Evolutionary conservation across 2,797 vertebrate genomes (phyloP).

Genomic region (Tiaroga cobitis): DNA sequence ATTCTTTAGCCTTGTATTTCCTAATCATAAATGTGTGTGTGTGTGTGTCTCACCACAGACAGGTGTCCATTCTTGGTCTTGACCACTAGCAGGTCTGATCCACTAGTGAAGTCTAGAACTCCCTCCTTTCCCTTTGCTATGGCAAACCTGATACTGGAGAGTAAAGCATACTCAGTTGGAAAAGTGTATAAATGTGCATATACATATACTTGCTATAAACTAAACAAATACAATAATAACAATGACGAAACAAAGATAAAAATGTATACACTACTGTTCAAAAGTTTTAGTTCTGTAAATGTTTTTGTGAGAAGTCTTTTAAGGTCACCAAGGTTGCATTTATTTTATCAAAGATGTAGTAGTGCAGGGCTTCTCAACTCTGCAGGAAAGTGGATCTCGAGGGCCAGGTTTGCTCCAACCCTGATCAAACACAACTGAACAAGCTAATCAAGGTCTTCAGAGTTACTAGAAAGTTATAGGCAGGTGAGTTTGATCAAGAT

Average conservation of each 20-base stretch:
- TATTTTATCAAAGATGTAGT: background rate
- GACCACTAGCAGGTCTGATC: slow-evolving; percentile 89
- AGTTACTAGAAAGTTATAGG: background rate
- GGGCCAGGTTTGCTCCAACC: background rate
- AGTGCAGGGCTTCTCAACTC: too few relatives aligned
- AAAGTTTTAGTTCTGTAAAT: background rate
- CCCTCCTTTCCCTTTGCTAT: slow-evolving; percentile 91
- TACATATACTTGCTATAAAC: background rate
- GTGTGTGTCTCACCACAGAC: slow-evolving; percentile 88
- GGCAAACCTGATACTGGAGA: slow-evolving; percentile 87
- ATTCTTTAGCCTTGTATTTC: background rate
- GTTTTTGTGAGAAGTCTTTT: background rate
- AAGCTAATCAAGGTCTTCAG: background rate
- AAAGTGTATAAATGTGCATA: background rate
- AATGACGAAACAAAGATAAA: background rate
- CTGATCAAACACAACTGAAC: background rate
- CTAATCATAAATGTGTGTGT: background rate
- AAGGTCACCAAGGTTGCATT: background rate
- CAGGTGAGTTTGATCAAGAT: background rate
- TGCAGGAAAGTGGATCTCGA: too few relatives aligned
- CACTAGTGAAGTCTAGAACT: slow-evolving; percentile 90
- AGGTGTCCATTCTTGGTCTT: slow-evolving; percentile 97
- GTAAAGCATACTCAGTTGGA: background rate
- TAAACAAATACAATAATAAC: too few relatives aligned
- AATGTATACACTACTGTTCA: background rate